phyloP scores from a whole-genome alignment of 2,888 invertebrate genomes.

The Mycalesis mineus region DNA sequence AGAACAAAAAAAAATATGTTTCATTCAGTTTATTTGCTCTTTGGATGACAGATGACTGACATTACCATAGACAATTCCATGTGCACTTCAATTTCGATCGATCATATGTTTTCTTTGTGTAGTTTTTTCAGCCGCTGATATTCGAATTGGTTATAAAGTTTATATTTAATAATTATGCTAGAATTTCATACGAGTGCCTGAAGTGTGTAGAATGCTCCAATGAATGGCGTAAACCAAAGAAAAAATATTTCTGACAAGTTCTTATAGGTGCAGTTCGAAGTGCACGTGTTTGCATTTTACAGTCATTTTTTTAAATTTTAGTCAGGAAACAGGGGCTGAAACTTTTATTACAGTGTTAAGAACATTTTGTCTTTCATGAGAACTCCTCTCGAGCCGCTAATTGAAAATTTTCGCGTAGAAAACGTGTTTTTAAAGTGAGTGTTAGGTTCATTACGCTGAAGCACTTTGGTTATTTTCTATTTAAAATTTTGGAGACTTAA shows the following conservation, averaged over 20 bases:
- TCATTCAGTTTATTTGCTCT: too few relatives aligned
- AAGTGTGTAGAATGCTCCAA: constrained; percentile 20
- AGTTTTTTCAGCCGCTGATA: constrained; percentile 76
- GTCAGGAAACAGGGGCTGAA: constrained; percentile 36
- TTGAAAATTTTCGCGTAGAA: constrained; percentile 8
- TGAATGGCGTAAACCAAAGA: neutral
- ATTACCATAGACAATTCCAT: constrained; percentile 65
- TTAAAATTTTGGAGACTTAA: constrained; percentile 46
- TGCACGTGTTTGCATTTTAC: constrained; percentile 76
- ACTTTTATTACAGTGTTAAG: constrained; percentile 9
- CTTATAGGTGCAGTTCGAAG: constrained; percentile 59
- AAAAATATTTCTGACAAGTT: constrained; percentile 29
- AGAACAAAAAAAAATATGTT: too few relatives aligned
- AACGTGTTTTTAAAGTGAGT: constrained; percentile 39
- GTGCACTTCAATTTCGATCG: constrained; percentile 74
- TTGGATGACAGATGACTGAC: constrained; percentile 35
- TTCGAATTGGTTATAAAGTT: constrained; percentile 69
- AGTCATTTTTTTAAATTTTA: constrained; percentile 59
- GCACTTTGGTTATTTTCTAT: constrained; percentile 57
- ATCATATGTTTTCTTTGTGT: constrained; percentile 79
- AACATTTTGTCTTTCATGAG: constrained; percentile 4
- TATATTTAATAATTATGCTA: constrained; percentile 38
- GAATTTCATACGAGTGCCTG: constrained; percentile 29
- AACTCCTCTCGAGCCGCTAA: constrained; percentile 28
- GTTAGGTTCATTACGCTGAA: constrained; percentile 46